Base-by-base conservation (phyloP, 30 jellyfish, hydroid and myxozoan species). In the Haliclystus octoradiatus region DNA sequence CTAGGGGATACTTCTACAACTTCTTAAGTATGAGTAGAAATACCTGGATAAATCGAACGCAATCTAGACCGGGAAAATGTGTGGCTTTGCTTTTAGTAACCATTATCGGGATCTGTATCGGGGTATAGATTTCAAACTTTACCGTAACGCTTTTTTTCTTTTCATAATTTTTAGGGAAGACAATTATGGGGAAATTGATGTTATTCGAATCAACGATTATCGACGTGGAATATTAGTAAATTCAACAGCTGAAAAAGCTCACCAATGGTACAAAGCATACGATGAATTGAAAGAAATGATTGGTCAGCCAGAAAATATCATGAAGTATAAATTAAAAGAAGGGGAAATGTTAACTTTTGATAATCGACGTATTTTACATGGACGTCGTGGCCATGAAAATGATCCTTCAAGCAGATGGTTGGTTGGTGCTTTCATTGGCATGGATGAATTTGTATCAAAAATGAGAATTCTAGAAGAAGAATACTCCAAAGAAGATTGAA, bases 211-310 rank as follows among this genome's bases (percentile, higher is more conserved):
- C 19, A 40, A 40, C 57, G 57, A 40, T 19, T 40, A 40, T 40
- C 57, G 57, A 19, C 9, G 57, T 5, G 57, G 57, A 9, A 40
- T 40, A 9, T 40, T 40, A 19, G 57, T 40, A 19, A 40, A 40
- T 40, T 40, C 57, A 40, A 40, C 57, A 9, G 14, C 57, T 5
- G 57, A 40, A 19, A 40, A 9, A 19, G 57, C 19, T 40, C 57
- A 40, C 57, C 9, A 40, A 40, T 40, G 57, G 57, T 40, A 40
- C 57, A 40, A 40, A 40, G 57, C 57, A 40, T 40, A 40, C 57
- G 57, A 40, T 19, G 57, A 40, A 40, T 40, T 40, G 19, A 40
- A 40, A 40, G 14, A 19, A 9, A 9, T 40, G 19, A 19, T 40
- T 19, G 19, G 57, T 40, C 57, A 19, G 19, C 57, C 57, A 5